Base-by-base conservation (phyloP, 2,113 vertebrate species). In the Vulpes ferrilata region DNA sequence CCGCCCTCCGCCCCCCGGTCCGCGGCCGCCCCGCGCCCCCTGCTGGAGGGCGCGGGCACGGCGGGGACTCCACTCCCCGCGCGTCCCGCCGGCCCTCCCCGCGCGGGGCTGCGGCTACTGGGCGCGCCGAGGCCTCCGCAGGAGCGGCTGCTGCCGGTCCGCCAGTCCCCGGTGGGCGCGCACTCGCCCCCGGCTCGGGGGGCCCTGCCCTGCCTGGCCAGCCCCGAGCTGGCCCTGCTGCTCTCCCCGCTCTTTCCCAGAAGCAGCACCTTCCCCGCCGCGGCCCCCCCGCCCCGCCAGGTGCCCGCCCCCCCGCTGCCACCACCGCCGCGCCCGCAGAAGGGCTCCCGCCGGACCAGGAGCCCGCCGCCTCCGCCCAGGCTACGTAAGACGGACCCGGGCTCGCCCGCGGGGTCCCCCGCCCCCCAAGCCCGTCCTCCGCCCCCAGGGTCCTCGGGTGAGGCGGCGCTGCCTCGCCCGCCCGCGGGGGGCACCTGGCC, bases 241-340 rank as follows among this genome's bases (percentile, higher is more conserved):
- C 98, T 98, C 96, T 99, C 99, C 88, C 99, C 99, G 84, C 99
- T 99, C 88, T 99, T 99, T 92, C 99, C 99, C 91, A 99, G 99
- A 98, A 99, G 99, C 51, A 99, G 99, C 98, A 99, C 99, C 97
- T 99, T 98, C 98, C 99, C 98, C 98, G 98, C 98, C 98, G 98
- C 99, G 96, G 97, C 96, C 79, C 92, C 97, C 91, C 96, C 98
- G 30, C 98, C 99, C 92, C 98, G 94, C 97, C 98, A 98, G 97
- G 98, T 98, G 71, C 81, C 97, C 84, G 94, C 67, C 78, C 97
- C 96, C 94, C 76, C 48, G 92, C 96, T 71, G 96, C 96, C 90
- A 79, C 83, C 84, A 93, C 96, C 97, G 64, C 96, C 95, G n/a
- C 97, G 94, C 82, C 95, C 88, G 97, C 92, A n/a, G 97, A 84